Conservation (phyloP, 1,140 invertebrate genomes). For the Lordiphosa stackelbergi region DNA sequence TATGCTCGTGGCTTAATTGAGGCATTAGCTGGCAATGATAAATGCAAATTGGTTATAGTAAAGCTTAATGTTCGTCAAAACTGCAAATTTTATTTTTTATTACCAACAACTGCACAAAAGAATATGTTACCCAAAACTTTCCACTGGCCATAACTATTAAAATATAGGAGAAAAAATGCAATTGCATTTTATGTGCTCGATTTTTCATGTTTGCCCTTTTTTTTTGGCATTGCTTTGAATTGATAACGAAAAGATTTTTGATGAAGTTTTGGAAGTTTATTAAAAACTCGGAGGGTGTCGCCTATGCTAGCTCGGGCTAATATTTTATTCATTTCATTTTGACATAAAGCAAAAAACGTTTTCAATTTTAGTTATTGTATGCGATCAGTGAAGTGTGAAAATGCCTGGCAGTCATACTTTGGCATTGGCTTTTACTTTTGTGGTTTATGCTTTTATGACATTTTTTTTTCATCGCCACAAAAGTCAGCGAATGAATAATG, state of each 20-base stretch:
- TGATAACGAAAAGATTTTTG: conserved; percentile 59
- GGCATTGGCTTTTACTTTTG: conserved; percentile 27
- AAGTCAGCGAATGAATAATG: conserved; percentile 13
- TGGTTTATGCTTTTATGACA: conserved; percentile 6
- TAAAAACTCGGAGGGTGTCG: conserved; percentile 45
- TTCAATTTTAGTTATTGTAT: conserved; percentile 60
- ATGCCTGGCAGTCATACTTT: conserved; percentile 44
- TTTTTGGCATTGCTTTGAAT: conserved; percentile 19
- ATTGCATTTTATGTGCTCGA: conserved; percentile 36
- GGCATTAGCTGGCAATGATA: conserved; percentile 24
- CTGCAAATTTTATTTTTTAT: not conserved
- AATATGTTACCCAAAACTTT: conserved; percentile 45
- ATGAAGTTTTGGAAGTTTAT: conserved; percentile 66
- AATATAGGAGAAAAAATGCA: conserved; percentile 30
- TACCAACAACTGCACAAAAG: conserved; percentile 40
- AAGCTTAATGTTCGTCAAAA: not conserved
- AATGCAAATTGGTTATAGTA: conserved; percentile 28
- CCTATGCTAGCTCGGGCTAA: conserved; percentile 34
- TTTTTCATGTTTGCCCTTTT: conserved; percentile 14
- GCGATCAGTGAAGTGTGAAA: conserved; percentile 63
- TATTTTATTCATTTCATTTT: conserved; percentile 72
- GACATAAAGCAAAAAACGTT: conserved; percentile 19
- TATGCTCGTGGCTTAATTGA: conserved; percentile 19
- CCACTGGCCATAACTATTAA: conserved; percentile 21
- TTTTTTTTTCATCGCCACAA: conserved; percentile 20